phyloP scores from a whole-genome alignment of 2,888 invertebrate species.

The Octodonta nipae region DNA sequence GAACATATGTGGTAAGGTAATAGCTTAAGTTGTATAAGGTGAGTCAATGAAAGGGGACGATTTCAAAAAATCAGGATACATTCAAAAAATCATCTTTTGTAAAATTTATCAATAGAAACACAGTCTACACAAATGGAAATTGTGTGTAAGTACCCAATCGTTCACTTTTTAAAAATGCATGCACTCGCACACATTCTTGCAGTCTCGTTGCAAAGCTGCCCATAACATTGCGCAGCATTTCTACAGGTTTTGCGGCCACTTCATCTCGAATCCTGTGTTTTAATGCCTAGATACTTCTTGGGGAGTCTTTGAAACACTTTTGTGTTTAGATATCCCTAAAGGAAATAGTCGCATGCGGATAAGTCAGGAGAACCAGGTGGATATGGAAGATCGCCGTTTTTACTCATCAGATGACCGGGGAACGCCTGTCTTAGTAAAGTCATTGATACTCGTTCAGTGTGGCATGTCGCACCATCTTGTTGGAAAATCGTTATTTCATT shows the following conservation, averaged over 20 bases:
- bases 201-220: conserved; percentile 4
- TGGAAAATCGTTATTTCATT: conserved; percentile 3
- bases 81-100: conserved; percentile 3
- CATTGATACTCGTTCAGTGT: conserved; percentile 4
- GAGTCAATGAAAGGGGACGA: conserved; percentile 3
- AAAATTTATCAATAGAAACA: conserved; percentile 2
- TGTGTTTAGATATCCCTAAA: too few species aligned
- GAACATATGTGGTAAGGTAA: too few species aligned
- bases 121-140: conserved; percentile 1
- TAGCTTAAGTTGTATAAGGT: too few species aligned
- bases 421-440: conserved; percentile 3
- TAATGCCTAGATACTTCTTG: background rate
- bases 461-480: conserved; percentile 5
- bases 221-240: conserved; percentile 4
- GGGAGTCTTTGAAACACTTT: too few species aligned
- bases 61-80: conserved; percentile 2
- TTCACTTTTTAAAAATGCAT: conserved; percentile 4
- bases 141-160: conserved; percentile 2
- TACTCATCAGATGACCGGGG: too few species aligned
- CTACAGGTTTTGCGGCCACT: conserved; percentile 5
- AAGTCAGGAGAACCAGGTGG: background rate
- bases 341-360: too few species aligned
- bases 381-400: too few species aligned
- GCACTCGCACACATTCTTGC: conserved; percentile 4
- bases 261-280: conserved; percentile 4